A percentile compares a stretch with the other conserved stretches of the same genome.
Evolutionary conservation across 2,797 vertebrate species (phyloP).

Genomic region (Sebastiscus tertius): DNA sequence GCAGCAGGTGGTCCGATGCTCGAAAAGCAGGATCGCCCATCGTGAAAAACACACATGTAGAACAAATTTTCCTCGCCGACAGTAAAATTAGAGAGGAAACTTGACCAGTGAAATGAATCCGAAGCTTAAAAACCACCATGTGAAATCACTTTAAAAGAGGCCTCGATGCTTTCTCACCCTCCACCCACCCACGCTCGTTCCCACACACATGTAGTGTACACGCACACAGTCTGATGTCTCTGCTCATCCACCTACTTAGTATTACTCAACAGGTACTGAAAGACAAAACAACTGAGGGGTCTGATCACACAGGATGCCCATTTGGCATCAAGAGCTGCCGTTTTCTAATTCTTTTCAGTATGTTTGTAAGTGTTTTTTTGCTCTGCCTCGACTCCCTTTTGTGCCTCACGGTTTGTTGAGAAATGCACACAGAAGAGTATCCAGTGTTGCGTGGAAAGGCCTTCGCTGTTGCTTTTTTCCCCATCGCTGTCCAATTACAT

Average conservation of each 20-base stretch:
- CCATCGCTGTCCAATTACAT: background rate
- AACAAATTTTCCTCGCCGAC: background rate
- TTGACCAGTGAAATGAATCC: background rate
- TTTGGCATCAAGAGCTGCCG: background rate
- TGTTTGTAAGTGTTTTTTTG: background rate
- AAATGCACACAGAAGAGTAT: background rate
- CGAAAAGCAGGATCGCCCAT: background rate
- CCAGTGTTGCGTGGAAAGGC: background rate
- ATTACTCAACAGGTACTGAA: slow-evolving; percentile 25
- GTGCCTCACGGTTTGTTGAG: background rate
- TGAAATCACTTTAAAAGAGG: slow-evolving; percentile 17
- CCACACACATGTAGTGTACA: background rate
- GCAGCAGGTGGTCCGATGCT: background rate
- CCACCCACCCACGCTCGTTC: background rate
- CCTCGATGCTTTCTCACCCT: slow-evolving; percentile 3
- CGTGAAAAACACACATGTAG: background rate
- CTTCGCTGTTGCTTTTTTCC: background rate
- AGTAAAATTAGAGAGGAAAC: background rate
- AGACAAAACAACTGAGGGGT: slow-evolving; percentile 6
- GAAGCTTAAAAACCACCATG: slow-evolving; percentile 20
- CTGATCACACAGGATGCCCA: slow-evolving; percentile 1
- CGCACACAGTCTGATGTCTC: background rate
- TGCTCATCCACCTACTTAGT: slow-evolving; percentile 23
- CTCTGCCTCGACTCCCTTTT: background rate
- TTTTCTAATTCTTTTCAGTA: slow-evolving; percentile 8